Base-by-base conservation (phyloP, 2,797 vertebrate genomes). In the Acipenser transmontanus region DNA sequence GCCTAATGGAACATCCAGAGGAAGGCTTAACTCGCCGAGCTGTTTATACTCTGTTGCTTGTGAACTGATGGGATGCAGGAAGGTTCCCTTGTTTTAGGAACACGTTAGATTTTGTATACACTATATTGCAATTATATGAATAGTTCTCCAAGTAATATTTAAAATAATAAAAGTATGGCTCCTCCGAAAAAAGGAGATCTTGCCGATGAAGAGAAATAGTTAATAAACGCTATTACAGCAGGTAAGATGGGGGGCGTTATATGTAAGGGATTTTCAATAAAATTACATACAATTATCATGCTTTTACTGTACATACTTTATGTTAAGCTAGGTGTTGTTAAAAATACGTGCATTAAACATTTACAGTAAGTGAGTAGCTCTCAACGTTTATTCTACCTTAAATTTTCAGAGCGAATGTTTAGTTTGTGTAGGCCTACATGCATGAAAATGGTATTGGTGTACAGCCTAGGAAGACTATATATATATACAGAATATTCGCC, bases 211-310 rank as follows among this genome's bases (percentile, higher is more conserved):
- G 97, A 99, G 70, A 93, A 88, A 81, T 91, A 93, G 52, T 78
- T 99, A 68, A 84, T 99, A 76, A 82, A 80, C 70, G 92, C 90
- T 70, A 95, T 99, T 61, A 85, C 93, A 60, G 86, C 90, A 91
- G 96, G 96, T 98, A 88, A 78, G 89, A 71, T 70, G 66, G 72
- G 72, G 7, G 12, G n/a, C 7, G 13, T 13, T 50, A 4, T 49
- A 17, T 12, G 6, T 49, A 54, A 48, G 61, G 61, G 47, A 62
- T 62, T 9, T 20, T 20, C 61, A 17, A 12, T 7, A 8, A 62
- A 62, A 20, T 62, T 8, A 9, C 10, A 20, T 48, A 11, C 61
- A 10, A 8, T 10, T 48, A 12, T 62, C 14, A 20, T 48, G 14
- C 17, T 11, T 48, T 10, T 10, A 62, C n/a, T 3, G 9, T 34